These are phyloP conservation scores for Ceratothoa steindachneri DNA, from an alignment of 2,888 invertebrate species.

Conservation along the genomic window DNA sequence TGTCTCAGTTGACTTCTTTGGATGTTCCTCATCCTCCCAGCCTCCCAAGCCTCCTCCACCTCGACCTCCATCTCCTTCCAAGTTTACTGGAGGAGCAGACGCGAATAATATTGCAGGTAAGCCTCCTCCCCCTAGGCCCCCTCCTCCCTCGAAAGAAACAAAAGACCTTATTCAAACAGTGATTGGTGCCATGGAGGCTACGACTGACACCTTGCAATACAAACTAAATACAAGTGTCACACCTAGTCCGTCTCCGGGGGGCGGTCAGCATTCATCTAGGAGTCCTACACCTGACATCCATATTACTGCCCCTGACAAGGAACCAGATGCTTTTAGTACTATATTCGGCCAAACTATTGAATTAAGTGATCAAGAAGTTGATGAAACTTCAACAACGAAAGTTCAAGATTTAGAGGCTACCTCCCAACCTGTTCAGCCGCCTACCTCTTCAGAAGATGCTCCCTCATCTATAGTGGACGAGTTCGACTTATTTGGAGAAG, in stretches of 20 bases:
- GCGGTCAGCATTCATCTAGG: constrained; percentile 62
- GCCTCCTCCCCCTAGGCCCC: constrained; percentile 35
- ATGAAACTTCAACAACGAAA: constrained; percentile 9
- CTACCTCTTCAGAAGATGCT: constrained; percentile 47
- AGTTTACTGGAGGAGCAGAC: constrained; percentile 55
- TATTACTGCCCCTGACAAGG: constrained; percentile 37
- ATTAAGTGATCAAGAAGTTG: constrained; percentile 41
- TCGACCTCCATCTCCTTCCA: constrained; percentile 31
- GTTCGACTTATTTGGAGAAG: constrained; percentile 49
- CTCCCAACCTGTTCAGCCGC: background rate
- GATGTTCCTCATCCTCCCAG: constrained; percentile 16
- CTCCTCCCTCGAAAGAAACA: constrained; percentile 66
- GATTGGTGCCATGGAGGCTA: constrained; percentile 82
- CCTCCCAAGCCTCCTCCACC: constrained; percentile 28
- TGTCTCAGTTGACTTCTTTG: constrained; percentile 25
- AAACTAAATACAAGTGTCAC: constrained; percentile 78
- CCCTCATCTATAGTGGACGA: constrained; percentile 47
- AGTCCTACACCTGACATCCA: constrained; percentile 47
- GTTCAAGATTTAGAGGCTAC: background rate
- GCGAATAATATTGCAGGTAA: constrained; percentile 60
- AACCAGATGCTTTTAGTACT: constrained; percentile 44
- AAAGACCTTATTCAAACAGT: constrained; percentile 79
- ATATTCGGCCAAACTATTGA: constrained; percentile 48
- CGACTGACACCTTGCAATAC: constrained; percentile 75
- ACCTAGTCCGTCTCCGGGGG: constrained; percentile 78